phyloP scores from a whole-genome alignment of 2,113 vertebrate species.

The Entomyzon cyanotis region DNA sequence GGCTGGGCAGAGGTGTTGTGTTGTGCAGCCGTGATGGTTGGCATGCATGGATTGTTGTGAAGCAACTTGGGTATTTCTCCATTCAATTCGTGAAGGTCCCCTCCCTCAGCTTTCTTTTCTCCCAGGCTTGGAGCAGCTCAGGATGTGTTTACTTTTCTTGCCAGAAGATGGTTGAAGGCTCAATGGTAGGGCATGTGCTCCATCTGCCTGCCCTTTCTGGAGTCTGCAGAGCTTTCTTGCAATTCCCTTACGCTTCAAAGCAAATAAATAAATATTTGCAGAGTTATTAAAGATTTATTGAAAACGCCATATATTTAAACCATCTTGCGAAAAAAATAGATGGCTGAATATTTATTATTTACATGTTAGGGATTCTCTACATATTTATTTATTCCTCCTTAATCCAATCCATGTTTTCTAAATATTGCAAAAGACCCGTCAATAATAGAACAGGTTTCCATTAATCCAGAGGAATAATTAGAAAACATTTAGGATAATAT shows the following conservation, averaged over 20 bases:
- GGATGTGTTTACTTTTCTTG: not conserved
- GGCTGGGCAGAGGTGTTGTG: not conserved
- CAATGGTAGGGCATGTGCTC: not conserved
- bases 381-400: conserved; percentile 80
- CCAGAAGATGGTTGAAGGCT: conserved; percentile 21
- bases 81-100: not conserved
- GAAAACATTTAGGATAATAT: conserved; percentile 77
- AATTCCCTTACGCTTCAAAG: conserved; percentile 45
- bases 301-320: conserved; percentile 67
- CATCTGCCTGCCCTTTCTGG: conserved; percentile 38
- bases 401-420: conserved; percentile 76
- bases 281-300: conserved; percentile 77
- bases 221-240: conserved; percentile 17
- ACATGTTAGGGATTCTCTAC: conserved; percentile 63
- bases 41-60: not conserved
- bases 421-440: conserved; percentile 79
- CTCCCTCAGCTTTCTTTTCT: not conserved
- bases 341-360: conserved; percentile 79
- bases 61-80: not conserved
- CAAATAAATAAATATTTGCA: conserved; percentile 73
- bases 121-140: not conserved
- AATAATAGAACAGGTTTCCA: conserved; percentile 76
- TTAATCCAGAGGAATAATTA: conserved; percentile 81
- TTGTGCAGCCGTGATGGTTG: not conserved
- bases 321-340: conserved; percentile 60